Evolutionary conservation across 1,140 invertebrate genomes (phyloP).

Genomic region (Pseudomyrmex gracilis): DNA sequence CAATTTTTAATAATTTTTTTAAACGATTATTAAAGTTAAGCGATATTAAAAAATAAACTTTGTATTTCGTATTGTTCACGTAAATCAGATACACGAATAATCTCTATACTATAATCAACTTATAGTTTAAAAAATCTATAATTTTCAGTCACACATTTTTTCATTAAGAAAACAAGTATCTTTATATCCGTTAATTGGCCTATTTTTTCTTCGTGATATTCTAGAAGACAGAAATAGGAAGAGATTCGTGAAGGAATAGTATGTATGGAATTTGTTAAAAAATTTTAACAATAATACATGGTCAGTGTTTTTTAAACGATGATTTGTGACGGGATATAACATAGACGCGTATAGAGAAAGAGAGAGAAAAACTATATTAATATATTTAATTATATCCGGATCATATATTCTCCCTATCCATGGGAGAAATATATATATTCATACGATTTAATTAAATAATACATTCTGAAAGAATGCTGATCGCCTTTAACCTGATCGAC

Average conservation of each 20-base stretch:
- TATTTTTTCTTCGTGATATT: not conserved
- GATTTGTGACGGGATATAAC: not conserved
- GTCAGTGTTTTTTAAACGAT: conserved; percentile 85
- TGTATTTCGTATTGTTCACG: not conserved
- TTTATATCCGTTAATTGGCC: not conserved
- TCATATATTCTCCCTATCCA: conserved; percentile 20
- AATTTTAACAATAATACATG: conserved; percentile 83
- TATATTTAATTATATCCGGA: conserved; percentile 47
- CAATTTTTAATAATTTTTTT: conserved; percentile 1
- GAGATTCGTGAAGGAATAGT: conserved; percentile 40
- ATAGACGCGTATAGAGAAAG: not conserved
- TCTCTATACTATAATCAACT: not conserved
- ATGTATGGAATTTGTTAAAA: conserved; percentile 82
- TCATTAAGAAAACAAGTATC: no score
- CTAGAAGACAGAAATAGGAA: conserved; percentile 8
- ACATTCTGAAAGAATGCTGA: conserved; percentile 77
- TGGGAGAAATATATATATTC: conserved; percentile 59
- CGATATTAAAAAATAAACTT: not conserved
- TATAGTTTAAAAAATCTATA: not conserved
- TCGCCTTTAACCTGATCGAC: conserved; percentile 69
- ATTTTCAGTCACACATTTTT: no score
- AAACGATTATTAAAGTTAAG: conserved; percentile 1
- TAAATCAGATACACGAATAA: not conserved
- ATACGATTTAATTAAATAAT: conserved; percentile 60
- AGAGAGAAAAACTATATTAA: conserved; percentile 17